Evolutionary conservation across 2,113 vertebrate species (phyloP), one percentile per base, ranked within the genome.

Genomic region (Sinocyclocheilus rhinocerous): DNA sequence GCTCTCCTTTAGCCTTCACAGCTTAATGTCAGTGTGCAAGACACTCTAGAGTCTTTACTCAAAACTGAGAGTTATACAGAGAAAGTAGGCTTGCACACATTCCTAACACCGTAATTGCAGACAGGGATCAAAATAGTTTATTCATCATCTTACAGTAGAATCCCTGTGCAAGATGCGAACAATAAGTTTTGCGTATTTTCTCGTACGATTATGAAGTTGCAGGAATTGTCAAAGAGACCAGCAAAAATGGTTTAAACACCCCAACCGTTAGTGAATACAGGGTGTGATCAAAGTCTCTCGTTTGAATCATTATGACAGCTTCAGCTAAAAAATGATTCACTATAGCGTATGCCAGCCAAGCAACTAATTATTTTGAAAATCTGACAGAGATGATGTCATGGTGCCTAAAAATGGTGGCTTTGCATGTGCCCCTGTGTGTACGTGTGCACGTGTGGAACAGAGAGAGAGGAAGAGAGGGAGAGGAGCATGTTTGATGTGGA

Each of bases 401-500:
- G 18, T 48, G 59, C 42, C 77, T 75, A 81, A 86, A 75, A 81
- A 50, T 45, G 57, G 39, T n/a, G 77, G 67, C 61, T 59, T 50
- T 33, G 77, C 77, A 75, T 86, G 77, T 81, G 69, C 75, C 29
- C 75, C 29, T 26, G 18, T n/a, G 22, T 57, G 59, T 85, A 52
- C 9, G 36, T 16, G 73, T 77, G 73, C 36, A 48, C 22, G 57
- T 88, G 76, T 36, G 11, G 59, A 61, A 78, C 48, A 69, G 72
- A 55, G 65, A 36, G 48, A 6, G 45, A 67, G 76, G 15, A 59
- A 26, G 11, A n/a, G 83, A 63, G 61, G 24, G 59, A 77, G 85
- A n/a, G 79, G 73, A 55, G 59, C 45, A 81, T 81, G 83, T 88
- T 85, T 85, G 84, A 88, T 88, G 87, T 85, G 76, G 79, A 78